Evolutionary conservation across 1,140 invertebrate genomes (phyloP), one percentile per base, ranked within the genome.

Genomic region (Onthophagus taurus): DNA sequence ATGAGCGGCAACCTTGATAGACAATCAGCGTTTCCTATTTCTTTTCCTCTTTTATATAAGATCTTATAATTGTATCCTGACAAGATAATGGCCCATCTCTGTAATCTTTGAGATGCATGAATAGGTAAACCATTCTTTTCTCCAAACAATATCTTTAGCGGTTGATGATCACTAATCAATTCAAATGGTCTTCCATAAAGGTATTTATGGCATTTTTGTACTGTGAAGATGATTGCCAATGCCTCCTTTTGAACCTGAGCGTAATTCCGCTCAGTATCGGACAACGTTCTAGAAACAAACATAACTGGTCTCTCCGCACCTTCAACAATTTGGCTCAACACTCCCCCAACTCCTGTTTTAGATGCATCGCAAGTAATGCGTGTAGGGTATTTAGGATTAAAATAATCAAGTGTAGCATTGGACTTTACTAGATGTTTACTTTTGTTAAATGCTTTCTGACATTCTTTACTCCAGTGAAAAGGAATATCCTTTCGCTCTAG

Each of bases 361-460:
- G 44, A 49, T 14, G 51, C 52, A 26, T 60, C 49, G 42, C 63
- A 67, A 41, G 48, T 21, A 9, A 42, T 14, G n/a, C n/a, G n/a
- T n/a, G n/a, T n/a, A n/a, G n/a, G n/a, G n/a, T n/a, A n/a, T n/a
- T n/a, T n/a, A n/a, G n/a, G n/a, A n/a, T n/a, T n/a, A n/a, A n/a
- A n/a, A n/a, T n/a, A n/a, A n/a, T n/a, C n/a, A n/a, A n/a, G n/a
- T n/a, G n/a, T n/a, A n/a, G n/a, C n/a, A n/a, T n/a, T n/a, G n/a
- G n/a, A n/a, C n/a, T n/a, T n/a, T n/a, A n/a, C n/a, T n/a, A n/a
- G n/a, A n/a, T n/a, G n/a, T n/a, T 60, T 60, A 5, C 58, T 42
- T 46, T 31, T 56, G 14, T 49, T 12, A 42, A 54, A 59, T 7
- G 56, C 51, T 21, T 33, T 34, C 23, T 52, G 30, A 31, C 52